Conservation (phyloP, 2,113 vertebrate genomes). For the Cryptomyrus ogoouensis region DNA sequence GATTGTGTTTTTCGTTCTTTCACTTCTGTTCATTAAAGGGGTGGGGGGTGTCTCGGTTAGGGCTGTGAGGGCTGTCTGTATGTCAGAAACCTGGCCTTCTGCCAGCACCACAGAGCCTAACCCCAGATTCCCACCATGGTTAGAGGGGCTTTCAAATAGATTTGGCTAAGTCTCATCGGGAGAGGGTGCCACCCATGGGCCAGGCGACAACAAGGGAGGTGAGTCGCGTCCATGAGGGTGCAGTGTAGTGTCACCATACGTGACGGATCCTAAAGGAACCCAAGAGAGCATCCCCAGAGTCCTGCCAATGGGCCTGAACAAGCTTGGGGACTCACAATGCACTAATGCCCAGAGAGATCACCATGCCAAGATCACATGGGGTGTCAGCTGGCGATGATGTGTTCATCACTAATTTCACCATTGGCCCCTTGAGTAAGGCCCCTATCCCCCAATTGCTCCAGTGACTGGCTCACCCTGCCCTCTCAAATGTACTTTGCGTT, state of each 20-base stretch:
- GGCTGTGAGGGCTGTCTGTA: neutral
- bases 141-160: neutral
- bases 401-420: neutral
- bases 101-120: neutral
- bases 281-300: neutral
- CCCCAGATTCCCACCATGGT: neutral
- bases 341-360: neutral
- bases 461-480: neutral
- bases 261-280: neutral
- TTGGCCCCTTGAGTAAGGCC: neutral
- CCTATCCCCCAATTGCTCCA: neutral
- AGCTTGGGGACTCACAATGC: neutral
- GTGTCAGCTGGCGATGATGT: neutral
- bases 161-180: neutral
- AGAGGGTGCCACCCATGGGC: neutral
- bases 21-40: neutral
- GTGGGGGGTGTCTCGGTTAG: neutral
- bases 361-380: neutral
- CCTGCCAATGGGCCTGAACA: neutral
- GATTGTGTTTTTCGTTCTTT: neutral
- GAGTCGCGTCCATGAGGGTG: neutral
- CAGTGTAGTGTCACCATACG: neutral
- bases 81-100: neutral
- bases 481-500: neutral
- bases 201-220: neutral